These are phyloP conservation scores for Podocnemis expansa DNA, from an alignment of 2,113 vertebrate genomes.

Conservation along the genomic window DNA sequence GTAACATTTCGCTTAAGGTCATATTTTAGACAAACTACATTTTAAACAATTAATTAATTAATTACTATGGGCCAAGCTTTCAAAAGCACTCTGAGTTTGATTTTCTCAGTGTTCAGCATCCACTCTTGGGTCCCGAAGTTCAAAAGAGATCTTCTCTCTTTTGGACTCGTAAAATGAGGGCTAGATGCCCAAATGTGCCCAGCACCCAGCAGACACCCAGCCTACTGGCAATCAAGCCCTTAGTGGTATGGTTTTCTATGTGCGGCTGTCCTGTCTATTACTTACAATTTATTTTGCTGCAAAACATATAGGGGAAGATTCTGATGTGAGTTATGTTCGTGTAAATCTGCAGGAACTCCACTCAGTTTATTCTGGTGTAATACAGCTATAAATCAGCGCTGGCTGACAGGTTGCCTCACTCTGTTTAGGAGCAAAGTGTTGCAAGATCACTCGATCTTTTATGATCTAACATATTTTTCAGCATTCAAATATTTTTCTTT, in stretches of 20 bases:
- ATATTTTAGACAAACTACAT: not conserved
- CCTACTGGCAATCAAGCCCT: not conserved
- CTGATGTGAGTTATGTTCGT: not conserved
- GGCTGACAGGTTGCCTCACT: conserved; percentile 28
- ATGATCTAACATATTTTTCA: conserved; percentile 23
- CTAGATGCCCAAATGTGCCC: not conserved
- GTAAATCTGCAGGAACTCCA: not conserved
- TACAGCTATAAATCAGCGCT: not conserved
- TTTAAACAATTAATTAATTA: not conserved
- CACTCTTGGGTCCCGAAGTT: not conserved
- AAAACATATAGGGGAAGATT: rapidly evolving
- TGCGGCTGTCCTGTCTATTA: rapidly evolving
- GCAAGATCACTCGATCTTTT: conserved; percentile 32
- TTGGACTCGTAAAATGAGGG: not conserved
- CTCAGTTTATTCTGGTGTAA: not conserved
- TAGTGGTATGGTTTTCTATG: not conserved
- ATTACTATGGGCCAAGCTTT: not conserved
- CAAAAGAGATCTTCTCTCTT: not conserved
- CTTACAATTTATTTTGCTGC: not conserved
- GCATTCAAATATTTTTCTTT: conserved; percentile 1
- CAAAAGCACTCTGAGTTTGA: not conserved
- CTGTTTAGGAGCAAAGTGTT: conserved; percentile 13
- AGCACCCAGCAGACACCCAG: not conserved
- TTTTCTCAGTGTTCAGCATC: not conserved
- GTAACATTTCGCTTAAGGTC: not conserved